phyloP scores from a whole-genome alignment of 2,113 vertebrate species.

The Platanista minor region DNA sequence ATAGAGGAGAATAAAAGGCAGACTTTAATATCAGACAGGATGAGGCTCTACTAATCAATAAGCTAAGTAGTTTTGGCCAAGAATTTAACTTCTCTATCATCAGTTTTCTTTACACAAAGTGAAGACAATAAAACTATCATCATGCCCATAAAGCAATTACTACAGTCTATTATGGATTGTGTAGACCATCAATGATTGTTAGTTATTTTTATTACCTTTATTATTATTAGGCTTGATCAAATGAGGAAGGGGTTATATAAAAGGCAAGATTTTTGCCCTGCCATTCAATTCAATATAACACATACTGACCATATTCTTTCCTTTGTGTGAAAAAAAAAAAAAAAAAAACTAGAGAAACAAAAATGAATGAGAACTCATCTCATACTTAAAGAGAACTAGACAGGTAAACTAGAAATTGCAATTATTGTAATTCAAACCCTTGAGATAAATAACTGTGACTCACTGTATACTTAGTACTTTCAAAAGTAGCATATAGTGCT shows the following conservation, averaged over 20 bases:
- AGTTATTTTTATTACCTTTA: conserved; percentile 2
- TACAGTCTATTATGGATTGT: neutral
- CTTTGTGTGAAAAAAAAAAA: neutral
- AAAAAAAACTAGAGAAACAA: neutral
- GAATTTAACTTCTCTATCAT: conserved; percentile 6
- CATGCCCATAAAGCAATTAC: neutral
- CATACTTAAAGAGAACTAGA: neutral
- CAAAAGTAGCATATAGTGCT: neutral
- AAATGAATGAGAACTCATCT: neutral
- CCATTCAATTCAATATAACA: neutral
- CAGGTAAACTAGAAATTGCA: neutral
- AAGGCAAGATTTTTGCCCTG: neutral
- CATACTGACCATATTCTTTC: neutral
- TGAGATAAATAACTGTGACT: neutral
- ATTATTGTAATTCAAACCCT: neutral
- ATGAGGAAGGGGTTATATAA: neutral
- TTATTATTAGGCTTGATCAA: neutral
- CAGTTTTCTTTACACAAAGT: conserved; percentile 16
- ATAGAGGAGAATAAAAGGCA: conserved; percentile 14
- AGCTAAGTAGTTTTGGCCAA: neutral
- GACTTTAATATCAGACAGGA: neutral
- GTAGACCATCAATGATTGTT: neutral
- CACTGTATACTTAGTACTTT: neutral
- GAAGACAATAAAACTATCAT: conserved; percentile 27
- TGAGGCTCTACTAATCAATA: neutral